phyloP scores from a whole-genome alignment of 2,888 invertebrate genomes.

The Apotomis capreana region DNA sequence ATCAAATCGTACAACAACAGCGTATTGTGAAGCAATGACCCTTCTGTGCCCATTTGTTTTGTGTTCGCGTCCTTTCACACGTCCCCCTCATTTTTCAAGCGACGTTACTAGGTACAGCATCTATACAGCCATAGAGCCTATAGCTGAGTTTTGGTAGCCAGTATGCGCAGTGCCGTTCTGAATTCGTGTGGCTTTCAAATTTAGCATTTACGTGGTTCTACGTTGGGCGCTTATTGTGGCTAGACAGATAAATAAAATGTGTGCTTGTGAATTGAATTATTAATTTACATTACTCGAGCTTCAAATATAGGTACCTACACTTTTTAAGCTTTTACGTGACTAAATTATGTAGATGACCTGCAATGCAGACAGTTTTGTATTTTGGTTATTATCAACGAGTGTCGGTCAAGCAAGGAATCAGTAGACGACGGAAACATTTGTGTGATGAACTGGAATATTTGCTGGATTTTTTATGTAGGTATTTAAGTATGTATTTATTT shows the following conservation, averaged over 20 bases:
- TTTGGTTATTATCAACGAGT: no score
- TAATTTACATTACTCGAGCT: no score
- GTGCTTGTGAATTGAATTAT: no score
- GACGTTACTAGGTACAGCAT: conserved; percentile 9
- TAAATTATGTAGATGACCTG: no score
- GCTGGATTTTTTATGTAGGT: no score
- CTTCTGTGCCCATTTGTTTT: conserved; percentile 9
- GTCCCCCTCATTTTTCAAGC: conserved; percentile 37
- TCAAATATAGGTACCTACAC: no score
- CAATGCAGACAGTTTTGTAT: no score
- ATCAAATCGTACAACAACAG: neutral
- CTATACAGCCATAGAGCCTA: conserved; percentile 4
- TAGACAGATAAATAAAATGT: neutral
- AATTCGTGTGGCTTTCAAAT: conserved; percentile 33
- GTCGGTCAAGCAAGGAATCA: no score
- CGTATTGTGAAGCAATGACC: neutral
- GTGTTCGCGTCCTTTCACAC: conserved; percentile 20
- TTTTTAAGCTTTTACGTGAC: no score
- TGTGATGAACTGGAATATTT: no score
- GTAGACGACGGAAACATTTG: no score
- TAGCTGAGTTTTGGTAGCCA: conserved; percentile 15
- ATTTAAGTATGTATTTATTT: no score
- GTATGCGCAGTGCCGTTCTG: conserved; percentile 30
- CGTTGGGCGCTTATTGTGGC: neutral
- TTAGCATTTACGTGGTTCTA: conserved; percentile 10